Conservation (phyloP, 35 echinoderm and acorn worm species). For the Chiridota heheva region DNA sequence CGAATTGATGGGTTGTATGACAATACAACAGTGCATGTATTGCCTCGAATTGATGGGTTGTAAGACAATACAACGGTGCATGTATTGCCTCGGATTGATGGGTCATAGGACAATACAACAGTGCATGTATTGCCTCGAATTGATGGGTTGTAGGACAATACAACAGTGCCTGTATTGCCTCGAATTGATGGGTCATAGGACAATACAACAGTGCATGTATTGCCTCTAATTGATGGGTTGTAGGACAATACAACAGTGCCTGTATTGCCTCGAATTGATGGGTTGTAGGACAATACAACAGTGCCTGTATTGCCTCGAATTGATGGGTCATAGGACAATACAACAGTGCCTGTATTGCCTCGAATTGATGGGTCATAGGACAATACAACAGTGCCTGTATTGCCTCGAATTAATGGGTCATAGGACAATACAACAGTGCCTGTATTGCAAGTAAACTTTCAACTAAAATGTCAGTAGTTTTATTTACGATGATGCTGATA, state of each 20-base stretch:
- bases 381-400: slow-evolving; percentile 6
- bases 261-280: slow-evolving; percentile 19
- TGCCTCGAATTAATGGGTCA: slow-evolving; percentile 1
- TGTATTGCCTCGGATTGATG: slow-evolving; percentile 16
- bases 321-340: slow-evolving; percentile 7
- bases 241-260: background rate
- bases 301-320: slow-evolving; percentile 4
- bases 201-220: slow-evolving; percentile 8
- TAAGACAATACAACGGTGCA: background rate
- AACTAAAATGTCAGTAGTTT: slow-evolving; percentile 14
- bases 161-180: slow-evolving; percentile 1
- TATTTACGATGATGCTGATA: slow-evolving; percentile 20
- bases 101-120: slow-evolving; percentile 1
- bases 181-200: slow-evolving; percentile 3
- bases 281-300: slow-evolving; percentile 4
- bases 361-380: slow-evolving; percentile 3
- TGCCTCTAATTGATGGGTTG: slow-evolving; percentile 14
- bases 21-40: slow-evolving; percentile 8
- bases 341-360: slow-evolving; percentile 1
- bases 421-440: background rate
- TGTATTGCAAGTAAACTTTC: slow-evolving; percentile 24
- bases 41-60: slow-evolving; percentile 15
- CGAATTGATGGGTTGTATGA: slow-evolving; percentile 3
- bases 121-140: slow-evolving; percentile 6
- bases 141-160: slow-evolving; percentile 11